Base-by-base conservation (phyloP, 2,113 vertebrate species). In the Tragelaphus buxtoni region DNA sequence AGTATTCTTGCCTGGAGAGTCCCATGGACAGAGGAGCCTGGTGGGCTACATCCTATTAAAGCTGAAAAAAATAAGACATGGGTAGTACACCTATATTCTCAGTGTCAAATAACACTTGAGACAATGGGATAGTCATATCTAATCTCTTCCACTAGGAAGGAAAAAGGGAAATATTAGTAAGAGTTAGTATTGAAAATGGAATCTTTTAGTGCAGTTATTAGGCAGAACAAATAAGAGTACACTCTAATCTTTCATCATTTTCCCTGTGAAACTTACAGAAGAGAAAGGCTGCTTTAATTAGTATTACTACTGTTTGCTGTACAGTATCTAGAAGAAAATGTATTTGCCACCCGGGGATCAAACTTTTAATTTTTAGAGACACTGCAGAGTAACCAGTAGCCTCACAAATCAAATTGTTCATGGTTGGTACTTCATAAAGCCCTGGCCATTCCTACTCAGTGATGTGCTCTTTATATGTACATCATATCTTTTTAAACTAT, bases 181-280 rank as follows among this genome's bases (percentile, higher is more conserved):
- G 47, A 47, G 45, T 47, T 47, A 47, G 47, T 47, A 47, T 47
- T 47, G 47, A 47, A 47, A 47, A 61, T 72, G n/a, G 4, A 4
- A 53, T 76, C 17, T 88, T 86, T 95, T 77, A 58, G n/a, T 74
- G 87, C 65, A 49, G 17, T 42, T 72, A 83, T 53, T 83, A 88
- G 39, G 35, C n/a, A 92, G 39, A 88, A 61, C 24, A 69, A 58
- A 55, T 79, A 76, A 77, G 13, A 28, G 26, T 58, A 30, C 4
- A 24, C 16, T 51, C 20, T 77, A 49, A 63, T 35, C 35, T 92
- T 69, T 72, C 45, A 60, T 87, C 16, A 13, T 82, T 45, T 24
- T 49, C 35, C 26, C 18, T 72, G 65, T 6, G 51, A 13, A 18
- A 18, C 12, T 76, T 42, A 60, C 9, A 53, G 17, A 30, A 77